These are phyloP conservation scores for Drosophila sechellia DNA, from an alignment of 1,140 invertebrate species.

Conservation along the genomic window DNA sequence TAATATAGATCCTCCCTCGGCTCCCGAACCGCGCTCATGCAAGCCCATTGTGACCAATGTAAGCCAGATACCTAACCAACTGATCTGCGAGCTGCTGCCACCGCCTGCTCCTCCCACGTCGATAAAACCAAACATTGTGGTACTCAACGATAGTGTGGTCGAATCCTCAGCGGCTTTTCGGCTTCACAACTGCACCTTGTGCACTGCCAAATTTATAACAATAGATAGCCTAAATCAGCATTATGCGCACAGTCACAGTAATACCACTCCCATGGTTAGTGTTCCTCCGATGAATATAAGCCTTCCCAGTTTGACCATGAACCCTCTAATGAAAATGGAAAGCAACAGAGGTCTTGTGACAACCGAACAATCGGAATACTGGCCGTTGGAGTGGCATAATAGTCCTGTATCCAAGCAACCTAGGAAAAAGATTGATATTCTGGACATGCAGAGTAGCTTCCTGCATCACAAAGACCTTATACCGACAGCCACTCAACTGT, in stretches of 20 bases:
- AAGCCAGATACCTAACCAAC: constrained; percentile 66
- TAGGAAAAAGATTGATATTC: constrained; percentile 69
- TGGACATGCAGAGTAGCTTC: constrained; percentile 78
- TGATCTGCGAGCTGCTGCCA: constrained; percentile 58
- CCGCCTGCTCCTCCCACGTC: constrained; percentile 9
- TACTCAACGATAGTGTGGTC: constrained; percentile 81
- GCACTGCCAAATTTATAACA: constrained; percentile 73
- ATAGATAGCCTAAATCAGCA: constrained; percentile 73
- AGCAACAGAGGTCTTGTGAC: constrained; percentile 15
- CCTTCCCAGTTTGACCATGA: constrained; percentile 17
- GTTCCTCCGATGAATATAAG: constrained; percentile 51
- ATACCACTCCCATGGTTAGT: constrained; percentile 62
- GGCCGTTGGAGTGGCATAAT: constrained; percentile 65
- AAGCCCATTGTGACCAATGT: constrained; percentile 82
- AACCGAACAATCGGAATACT: constrained; percentile 30
- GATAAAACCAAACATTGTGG: constrained; percentile 77
- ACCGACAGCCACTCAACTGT: constrained; percentile 23
- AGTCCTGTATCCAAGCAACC: constrained; percentile 22
- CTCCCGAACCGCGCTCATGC: constrained; percentile 53
- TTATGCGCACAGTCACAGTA: constrained; percentile 48
- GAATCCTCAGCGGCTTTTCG: constrained; percentile 71
- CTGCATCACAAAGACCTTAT: constrained; percentile 65
- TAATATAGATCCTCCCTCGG: background rate
- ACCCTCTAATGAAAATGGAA: constrained; percentile 51
- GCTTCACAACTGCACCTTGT: constrained; percentile 67